Evolutionary conservation across 2,113 vertebrate genomes (phyloP).

Genomic region (Tyrannus savana): DNA sequence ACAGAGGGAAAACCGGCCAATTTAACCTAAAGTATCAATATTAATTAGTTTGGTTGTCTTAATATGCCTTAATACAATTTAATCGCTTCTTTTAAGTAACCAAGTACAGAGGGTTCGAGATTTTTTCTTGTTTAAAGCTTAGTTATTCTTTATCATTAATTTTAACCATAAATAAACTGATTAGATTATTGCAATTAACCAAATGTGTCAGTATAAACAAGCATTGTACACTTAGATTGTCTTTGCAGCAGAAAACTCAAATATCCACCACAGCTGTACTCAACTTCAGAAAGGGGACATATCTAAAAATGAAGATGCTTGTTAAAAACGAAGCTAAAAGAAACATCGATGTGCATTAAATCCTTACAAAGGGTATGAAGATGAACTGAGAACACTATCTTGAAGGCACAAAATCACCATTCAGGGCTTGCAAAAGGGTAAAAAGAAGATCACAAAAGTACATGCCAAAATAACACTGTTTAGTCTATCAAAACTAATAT

Average conservation of each 20-base stretch:
- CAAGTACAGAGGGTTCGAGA: neutral
- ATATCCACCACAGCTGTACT: neutral
- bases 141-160: neutral
- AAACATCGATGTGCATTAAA: neutral
- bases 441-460: neutral
- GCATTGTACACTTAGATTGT: neutral
- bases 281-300: neutral
- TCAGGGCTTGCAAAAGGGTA: neutral
- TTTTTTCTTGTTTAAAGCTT: neutral
- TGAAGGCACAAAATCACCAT: neutral
- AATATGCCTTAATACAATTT: neutral
- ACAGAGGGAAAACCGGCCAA: neutral
- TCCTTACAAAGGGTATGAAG: neutral
- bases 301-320: neutral
- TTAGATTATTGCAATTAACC: neutral
- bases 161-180: neutral
- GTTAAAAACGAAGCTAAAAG: neutral
- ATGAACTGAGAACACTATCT: neutral
- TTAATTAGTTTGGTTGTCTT: neutral
- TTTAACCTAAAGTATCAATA: neutral
- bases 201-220: neutral
- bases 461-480: neutral
- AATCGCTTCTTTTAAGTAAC: neutral
- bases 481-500: neutral
- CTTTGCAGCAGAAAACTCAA: neutral